phyloP scores from a whole-genome alignment of 1,140 invertebrate species.

The Teleopsis dalmanni region DNA sequence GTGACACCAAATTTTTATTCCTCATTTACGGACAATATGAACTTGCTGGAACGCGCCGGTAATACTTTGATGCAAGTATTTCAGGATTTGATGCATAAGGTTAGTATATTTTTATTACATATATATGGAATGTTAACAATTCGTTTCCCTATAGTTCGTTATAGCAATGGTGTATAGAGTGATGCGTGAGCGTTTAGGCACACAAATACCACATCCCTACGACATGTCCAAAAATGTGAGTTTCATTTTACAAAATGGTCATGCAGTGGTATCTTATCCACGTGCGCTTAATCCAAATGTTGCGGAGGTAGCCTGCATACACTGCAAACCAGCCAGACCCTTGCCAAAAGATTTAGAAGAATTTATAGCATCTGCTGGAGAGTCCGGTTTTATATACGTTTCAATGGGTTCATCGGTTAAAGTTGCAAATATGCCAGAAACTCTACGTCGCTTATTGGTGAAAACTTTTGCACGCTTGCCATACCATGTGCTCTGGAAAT shows the following conservation, averaged over 20 bases:
- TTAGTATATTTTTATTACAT: slow-evolving; percentile 8
- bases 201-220: slow-evolving; percentile 50
- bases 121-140: neutral
- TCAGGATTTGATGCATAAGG: slow-evolving; percentile 41
- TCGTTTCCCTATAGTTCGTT: slow-evolving; percentile 29
- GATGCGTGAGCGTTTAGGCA: slow-evolving; percentile 50
- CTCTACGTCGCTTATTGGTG: slow-evolving; percentile 55
- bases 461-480: slow-evolving; percentile 59
- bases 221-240: slow-evolving; percentile 56
- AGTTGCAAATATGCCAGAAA: slow-evolving; percentile 60
- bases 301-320: slow-evolving; percentile 69
- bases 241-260: slow-evolving; percentile 64
- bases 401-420: slow-evolving; percentile 68
- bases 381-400: slow-evolving; percentile 63
- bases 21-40: slow-evolving; percentile 64
- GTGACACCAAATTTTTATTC: slow-evolving; percentile 64
- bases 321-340: slow-evolving; percentile 59
- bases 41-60: slow-evolving; percentile 52
- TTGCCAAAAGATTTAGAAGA: slow-evolving; percentile 53
- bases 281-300: slow-evolving; percentile 63
- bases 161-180: slow-evolving; percentile 49
- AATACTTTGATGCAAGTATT: slow-evolving; percentile 52
- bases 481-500: slow-evolving; percentile 67
- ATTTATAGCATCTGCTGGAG: slow-evolving; percentile 54
- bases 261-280: slow-evolving; percentile 58